phyloP scores from a whole-genome alignment of 2,888 invertebrate species.

The Drosophila prostipennis region DNA sequence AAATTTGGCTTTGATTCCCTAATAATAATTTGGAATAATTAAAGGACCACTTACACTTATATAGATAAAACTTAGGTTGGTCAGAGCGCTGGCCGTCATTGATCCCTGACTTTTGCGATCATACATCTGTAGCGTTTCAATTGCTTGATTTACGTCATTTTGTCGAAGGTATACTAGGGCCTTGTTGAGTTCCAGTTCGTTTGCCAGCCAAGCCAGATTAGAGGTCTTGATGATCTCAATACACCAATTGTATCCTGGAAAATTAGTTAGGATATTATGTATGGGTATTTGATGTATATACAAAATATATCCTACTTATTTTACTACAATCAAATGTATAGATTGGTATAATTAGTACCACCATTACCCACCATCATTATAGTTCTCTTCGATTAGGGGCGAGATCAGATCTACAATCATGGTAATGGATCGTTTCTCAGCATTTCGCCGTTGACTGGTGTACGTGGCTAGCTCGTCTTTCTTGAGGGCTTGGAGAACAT shows the following conservation, averaged over 20 bases:
- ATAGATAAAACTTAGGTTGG: constrained; percentile 93
- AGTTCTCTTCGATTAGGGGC: constrained; percentile 90
- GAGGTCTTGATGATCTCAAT: constrained; percentile 96
- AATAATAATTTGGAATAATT: too few species aligned
- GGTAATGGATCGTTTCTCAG: constrained; percentile 92
- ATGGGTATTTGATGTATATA: too few species aligned
- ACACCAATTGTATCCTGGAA: constrained; percentile 90
- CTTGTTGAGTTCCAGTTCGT: constrained; percentile 95
- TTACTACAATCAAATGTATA: too few species aligned
- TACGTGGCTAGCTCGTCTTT: constrained; percentile 90
- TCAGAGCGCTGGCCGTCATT: constrained; percentile 93
- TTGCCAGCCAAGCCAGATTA: constrained; percentile 92
- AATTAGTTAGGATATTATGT: background rate
- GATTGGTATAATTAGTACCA: too few species aligned
- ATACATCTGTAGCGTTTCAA: constrained; percentile 93
- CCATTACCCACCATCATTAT: constrained; percentile 86
- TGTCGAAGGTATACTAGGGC: constrained; percentile 93
- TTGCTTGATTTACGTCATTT: constrained; percentile 91
- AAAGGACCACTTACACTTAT: constrained; percentile 74
- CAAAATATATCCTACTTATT: too few species aligned
- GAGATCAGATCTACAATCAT: constrained; percentile 95
- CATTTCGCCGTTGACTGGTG: constrained; percentile 89
- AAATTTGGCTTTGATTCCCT: too few species aligned
- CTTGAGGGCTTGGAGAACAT: constrained; percentile 90
- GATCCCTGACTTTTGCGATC: constrained; percentile 92